phyloP scores from a whole-genome alignment of 53 echinoderm and acorn worm species.

The Holothuria leucospilota region DNA sequence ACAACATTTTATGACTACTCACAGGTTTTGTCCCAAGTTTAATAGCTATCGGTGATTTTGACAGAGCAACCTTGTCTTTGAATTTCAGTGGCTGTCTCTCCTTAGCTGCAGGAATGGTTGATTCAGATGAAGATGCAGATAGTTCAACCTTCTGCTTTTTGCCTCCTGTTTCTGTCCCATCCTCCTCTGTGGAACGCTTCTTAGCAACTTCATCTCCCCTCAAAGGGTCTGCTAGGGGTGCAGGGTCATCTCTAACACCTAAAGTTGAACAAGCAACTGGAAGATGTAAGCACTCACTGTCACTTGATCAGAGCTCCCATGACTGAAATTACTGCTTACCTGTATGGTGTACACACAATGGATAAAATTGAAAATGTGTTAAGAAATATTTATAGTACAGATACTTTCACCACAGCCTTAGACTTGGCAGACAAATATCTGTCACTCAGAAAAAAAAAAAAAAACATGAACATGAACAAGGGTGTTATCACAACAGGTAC shows the following conservation, averaged over 20 bases:
- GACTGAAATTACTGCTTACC: conserved; percentile 32
- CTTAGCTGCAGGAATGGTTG: background rate
- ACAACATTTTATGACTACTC: background rate
- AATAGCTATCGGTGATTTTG: conserved; percentile 34
- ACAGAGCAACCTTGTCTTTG: background rate
- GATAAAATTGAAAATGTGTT: conserved; percentile 30
- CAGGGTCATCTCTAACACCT: conserved; percentile 29
- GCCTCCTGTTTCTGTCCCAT: background rate
- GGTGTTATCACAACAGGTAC: too few species aligned
- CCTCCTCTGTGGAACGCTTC: background rate
- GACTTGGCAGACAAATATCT: too few species aligned
- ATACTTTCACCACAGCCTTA: background rate
- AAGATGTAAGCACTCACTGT: conserved; percentile 50
- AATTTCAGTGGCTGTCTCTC: background rate
- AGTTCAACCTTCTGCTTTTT: conserved; percentile 8
- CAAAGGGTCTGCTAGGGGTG: conserved; percentile 28
- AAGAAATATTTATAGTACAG: background rate
- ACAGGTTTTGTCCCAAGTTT: conserved; percentile 8
- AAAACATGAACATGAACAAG: too few species aligned
- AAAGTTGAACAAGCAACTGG: conserved; percentile 49
- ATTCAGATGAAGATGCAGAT: background rate
- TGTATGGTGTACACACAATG: conserved; percentile 43
- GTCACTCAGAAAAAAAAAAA: too few species aligned
- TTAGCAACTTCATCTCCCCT: conserved; percentile 32
- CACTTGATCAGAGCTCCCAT: conserved; percentile 41